Conservation (phyloP, 35 echinoderm and acorn worm species). For the Strongylocentrotus purpuratus region DNA sequence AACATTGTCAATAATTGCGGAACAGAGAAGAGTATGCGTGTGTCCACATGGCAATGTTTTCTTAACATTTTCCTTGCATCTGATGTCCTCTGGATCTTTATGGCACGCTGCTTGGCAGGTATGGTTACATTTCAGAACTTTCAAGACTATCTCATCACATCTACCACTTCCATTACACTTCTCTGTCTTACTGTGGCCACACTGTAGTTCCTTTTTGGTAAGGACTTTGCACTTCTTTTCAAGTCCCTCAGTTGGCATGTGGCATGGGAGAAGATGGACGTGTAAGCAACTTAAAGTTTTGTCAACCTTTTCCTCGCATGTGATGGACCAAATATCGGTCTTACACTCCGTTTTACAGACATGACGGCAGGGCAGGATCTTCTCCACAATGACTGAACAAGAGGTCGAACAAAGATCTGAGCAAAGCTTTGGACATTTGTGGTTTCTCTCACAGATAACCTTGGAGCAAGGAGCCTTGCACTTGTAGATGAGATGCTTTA, state of each 20-base stretch:
- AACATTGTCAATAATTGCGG: not conserved
- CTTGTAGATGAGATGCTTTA: too few relatives aligned
- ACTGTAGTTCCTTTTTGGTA: too few relatives aligned
- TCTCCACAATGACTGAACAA: conserved; percentile 29
- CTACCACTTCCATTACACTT: too few relatives aligned
- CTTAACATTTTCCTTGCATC: too few relatives aligned
- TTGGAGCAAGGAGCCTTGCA: conserved; percentile 48
- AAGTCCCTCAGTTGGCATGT: not conserved
- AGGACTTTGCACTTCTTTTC: not conserved
- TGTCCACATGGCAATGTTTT: too few relatives aligned
- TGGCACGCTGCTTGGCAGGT: too few relatives aligned
- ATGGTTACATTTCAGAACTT: too few relatives aligned
- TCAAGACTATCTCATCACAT: too few relatives aligned
- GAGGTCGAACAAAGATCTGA: conserved; percentile 23
- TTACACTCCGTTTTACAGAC: conserved; percentile 17
- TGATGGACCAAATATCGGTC: not conserved
- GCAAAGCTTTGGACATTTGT: conserved; percentile 37
- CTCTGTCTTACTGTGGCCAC: too few relatives aligned
- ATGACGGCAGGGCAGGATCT: conserved; percentile 36
- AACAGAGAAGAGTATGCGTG: too few relatives aligned
- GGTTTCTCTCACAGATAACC: conserved; percentile 25
- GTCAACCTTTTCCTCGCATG: conserved; percentile 19
- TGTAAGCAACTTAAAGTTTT: conserved; percentile 40
- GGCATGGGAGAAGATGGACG: conserved; percentile 26
- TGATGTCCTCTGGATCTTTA: too few relatives aligned